Evolutionary conservation across 2,797 vertebrate genomes (phyloP).

Genomic region (Alouatta caraya): DNA sequence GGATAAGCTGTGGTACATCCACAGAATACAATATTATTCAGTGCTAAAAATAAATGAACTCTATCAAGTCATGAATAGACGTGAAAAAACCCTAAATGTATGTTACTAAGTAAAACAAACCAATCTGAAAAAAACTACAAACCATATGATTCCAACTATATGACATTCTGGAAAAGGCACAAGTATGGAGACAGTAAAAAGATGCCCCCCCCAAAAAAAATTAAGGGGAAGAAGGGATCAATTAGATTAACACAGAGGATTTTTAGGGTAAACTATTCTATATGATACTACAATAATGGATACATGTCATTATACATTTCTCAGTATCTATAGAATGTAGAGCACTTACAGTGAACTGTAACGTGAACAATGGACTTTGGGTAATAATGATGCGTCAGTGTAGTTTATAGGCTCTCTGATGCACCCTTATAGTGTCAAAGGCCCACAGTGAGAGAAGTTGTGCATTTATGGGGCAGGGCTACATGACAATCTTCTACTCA

Average conservation of each 20-base stretch:
- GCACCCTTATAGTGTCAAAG: neutral
- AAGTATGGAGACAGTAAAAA: neutral
- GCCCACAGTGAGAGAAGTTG: neutral
- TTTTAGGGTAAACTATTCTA: neutral
- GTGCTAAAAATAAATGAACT: neutral
- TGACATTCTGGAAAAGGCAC: neutral
- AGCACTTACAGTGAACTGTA: neutral
- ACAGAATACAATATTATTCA: neutral
- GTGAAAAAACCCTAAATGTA: neutral
- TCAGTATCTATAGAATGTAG: neutral
- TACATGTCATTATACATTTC: neutral
- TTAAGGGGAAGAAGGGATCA: neutral
- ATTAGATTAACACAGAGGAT: neutral
- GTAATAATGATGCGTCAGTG: neutral
- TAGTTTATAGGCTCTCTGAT: neutral
- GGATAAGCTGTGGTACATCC: neutral
- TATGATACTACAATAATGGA: neutral
- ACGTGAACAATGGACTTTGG: neutral
- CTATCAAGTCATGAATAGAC: neutral
- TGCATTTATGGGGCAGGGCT: rapidly evolving
- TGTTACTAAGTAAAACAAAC: neutral
- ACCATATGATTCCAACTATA: neutral
- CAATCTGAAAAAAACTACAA: neutral
- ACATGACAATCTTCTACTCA: neutral
- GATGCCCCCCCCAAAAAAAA: rapidly evolving